These are phyloP conservation scores for Ctenochaetus hawaiiensis DNA, from an alignment of 2,797 vertebrate genomes.

Conservation along the genomic window DNA sequence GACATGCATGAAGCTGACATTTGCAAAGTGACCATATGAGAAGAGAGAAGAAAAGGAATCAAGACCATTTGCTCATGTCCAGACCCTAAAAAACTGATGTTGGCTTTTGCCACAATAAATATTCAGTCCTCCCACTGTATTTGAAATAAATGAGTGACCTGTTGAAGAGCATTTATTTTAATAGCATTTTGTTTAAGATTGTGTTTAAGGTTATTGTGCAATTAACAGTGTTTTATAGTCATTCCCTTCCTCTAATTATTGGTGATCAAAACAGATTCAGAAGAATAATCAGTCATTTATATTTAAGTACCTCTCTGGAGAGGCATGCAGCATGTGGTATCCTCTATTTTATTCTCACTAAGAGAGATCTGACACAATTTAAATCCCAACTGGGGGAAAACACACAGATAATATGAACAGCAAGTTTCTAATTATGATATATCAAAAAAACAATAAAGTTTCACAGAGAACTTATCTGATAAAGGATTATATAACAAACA, in stretches of 20 bases:
- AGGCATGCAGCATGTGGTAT: constrained; percentile 4
- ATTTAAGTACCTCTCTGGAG: constrained; percentile 5
- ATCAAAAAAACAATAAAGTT: not conserved
- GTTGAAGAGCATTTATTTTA: not conserved
- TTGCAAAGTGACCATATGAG: constrained; percentile 59
- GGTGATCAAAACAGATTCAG: constrained; percentile 22
- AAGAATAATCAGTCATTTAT: constrained; percentile 24
- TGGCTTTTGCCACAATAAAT: constrained; percentile 17
- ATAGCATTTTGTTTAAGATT: constrained; percentile 6
- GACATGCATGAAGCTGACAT: constrained; percentile 68
- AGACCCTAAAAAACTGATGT: constrained; percentile 28
- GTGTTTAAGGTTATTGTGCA: not conserved
- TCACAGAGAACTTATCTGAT: constrained; percentile 1
- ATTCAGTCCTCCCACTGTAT: constrained; percentile 18
- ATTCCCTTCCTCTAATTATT: constrained; percentile 63
- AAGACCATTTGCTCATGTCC: constrained; percentile 38
- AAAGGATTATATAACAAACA: not conserved
- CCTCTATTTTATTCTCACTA: not conserved
- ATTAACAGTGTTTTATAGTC: constrained; percentile 25
- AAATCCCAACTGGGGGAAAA: constrained; percentile 10
- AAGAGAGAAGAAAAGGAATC: constrained; percentile 53
- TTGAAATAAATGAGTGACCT: constrained; percentile 13
- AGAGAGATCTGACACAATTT: not conserved
- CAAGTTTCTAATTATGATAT: not conserved
- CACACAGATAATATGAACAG: not conserved